Conservation (phyloP, 2,797 vertebrate genomes). For the Diplodus sargus region DNA sequence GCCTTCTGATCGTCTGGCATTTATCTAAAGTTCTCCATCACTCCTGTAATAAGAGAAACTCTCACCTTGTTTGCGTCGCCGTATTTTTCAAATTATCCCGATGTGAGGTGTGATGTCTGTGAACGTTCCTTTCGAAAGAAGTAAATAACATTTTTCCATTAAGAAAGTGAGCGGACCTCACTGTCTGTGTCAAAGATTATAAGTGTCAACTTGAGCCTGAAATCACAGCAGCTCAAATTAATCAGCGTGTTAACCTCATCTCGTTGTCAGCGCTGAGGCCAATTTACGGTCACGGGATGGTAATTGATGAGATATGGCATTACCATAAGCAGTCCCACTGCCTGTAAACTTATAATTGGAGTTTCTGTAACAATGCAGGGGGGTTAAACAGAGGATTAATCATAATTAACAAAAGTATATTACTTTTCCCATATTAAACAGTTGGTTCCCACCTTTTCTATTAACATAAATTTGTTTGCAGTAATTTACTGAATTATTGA, state of each 20-base stretch:
- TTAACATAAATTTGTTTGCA: slow-evolving; percentile 79
- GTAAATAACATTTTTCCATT: slow-evolving; percentile 72
- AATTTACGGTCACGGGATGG: slow-evolving; percentile 79
- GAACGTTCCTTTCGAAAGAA: slow-evolving; percentile 42
- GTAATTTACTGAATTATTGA: slow-evolving; percentile 75
- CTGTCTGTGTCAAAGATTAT: slow-evolving; percentile 79
- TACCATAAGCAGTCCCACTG: slow-evolving; percentile 80
- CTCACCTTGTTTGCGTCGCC: slow-evolving; percentile 44
- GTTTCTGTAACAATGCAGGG: slow-evolving; percentile 81
- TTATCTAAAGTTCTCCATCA: slow-evolving; percentile 46
- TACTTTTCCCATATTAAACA: slow-evolving; percentile 78
- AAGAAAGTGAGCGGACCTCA: slow-evolving; percentile 70
- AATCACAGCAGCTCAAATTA: slow-evolving; percentile 83
- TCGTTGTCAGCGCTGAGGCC: slow-evolving; percentile 79
- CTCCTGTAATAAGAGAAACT: slow-evolving; percentile 45
- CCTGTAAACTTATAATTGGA: slow-evolving; percentile 85
- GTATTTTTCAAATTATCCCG: slow-evolving; percentile 59
- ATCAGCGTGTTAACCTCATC: slow-evolving; percentile 83
- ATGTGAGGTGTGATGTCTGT: slow-evolving; percentile 40
- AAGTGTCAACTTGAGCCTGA: slow-evolving; percentile 80
- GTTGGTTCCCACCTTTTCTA: slow-evolving; percentile 81
- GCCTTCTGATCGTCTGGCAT: slow-evolving; percentile 52
- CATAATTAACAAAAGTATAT: slow-evolving; percentile 83
- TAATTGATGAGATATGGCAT: slow-evolving; percentile 84
- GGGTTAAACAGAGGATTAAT: slow-evolving; percentile 83